Base-by-base conservation (phyloP, 1,140 invertebrate genomes). In the Physella acuta region DNA sequence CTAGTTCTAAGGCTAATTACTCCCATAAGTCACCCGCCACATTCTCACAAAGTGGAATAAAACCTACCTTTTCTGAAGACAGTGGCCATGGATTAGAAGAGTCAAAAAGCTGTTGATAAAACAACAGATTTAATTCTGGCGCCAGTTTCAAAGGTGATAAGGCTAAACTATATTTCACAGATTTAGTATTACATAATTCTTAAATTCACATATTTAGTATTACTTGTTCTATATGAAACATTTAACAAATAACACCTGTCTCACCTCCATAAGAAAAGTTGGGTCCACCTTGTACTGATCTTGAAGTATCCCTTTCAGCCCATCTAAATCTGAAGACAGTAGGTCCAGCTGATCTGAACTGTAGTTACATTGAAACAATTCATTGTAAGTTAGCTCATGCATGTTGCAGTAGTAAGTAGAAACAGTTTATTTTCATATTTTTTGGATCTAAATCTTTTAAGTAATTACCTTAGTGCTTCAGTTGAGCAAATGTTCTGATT, bases 251-350 rank as follows among this genome's bases (percentile, higher is more conserved):
- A n/a, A n/a, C n/a, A n/a, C n/a, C 33, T 28, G 28, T 60, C 53
- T 56, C 3, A 68, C 66, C 55, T 68, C 66, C 55, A 59, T 59
- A 3, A 68, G 56, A 51, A 68, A 59, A 17, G 53, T 24, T 20
- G 66, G 66, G 30, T 68, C 66, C 8, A 68, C 34, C 26, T 68
- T 68, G 56, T 68, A 68, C n/a, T 68, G 66, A 24, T 68, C 66
- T 31, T 68, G 66, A 24, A 68, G 52, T 11, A 68, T 59, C 20
- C 56, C 56, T 16, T 60, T 59, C 2, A 68, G 31, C 11, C 66
- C 66, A 68, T 68, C 66, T 51, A 68, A 36, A 24, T 68, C 66
- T 37, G 66, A 60, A 20, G 53, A 59, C 37, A 68, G 20, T 14
- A 68, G 33, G 37, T 68, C 66, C 26, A 68, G 56, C 39, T 68